phyloP scores from a whole-genome alignment of 1,140 invertebrate species.

The Halictus rubicundus region DNA sequence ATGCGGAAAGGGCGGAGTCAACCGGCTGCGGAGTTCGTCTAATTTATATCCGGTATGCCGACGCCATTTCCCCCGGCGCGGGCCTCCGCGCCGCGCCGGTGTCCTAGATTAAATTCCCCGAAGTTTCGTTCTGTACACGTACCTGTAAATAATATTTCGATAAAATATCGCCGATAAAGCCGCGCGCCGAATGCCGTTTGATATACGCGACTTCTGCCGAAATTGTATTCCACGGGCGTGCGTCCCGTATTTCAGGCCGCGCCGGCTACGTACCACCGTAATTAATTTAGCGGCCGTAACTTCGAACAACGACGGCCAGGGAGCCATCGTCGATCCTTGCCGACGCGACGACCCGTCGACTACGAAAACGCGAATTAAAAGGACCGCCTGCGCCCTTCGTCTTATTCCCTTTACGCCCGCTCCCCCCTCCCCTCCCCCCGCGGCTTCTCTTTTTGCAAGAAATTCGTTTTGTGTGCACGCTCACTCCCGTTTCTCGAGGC shows the following conservation, averaged over 20 bases:
- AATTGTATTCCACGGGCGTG: constrained; percentile 50
- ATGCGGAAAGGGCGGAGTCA: constrained; percentile 69
- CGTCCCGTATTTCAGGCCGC: constrained; percentile 43
- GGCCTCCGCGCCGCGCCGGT: constrained; percentile 20
- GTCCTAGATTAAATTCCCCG: constrained; percentile 59
- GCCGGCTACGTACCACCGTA: constrained; percentile 16
- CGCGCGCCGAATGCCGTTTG: constrained; percentile 32
- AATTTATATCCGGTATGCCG: constrained; percentile 67
- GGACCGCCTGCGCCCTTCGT: background rate
- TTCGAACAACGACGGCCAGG: constrained; percentile 14
- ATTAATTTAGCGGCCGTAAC: constrained; percentile 46
- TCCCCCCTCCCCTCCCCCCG: too few species aligned
- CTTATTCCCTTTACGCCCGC: background rate
- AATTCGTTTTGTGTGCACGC: background rate
- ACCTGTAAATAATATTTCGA: constrained; percentile 64
- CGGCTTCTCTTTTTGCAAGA: background rate
- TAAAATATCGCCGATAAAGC: constrained; percentile 56
- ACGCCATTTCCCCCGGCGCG: constrained; percentile 15
- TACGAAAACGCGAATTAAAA: constrained; percentile 12
- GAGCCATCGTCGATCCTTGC: constrained; percentile 4
- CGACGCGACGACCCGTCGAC: constrained; percentile 1
- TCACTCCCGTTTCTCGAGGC: background rate
- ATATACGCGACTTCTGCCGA: constrained; percentile 56
- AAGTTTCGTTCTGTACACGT: constrained; percentile 53
- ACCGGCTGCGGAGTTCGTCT: constrained; percentile 58